These are phyloP conservation scores for Ivindomyrus marchei DNA, from an alignment of 2,113 vertebrate genomes.

Conservation along the genomic window DNA sequence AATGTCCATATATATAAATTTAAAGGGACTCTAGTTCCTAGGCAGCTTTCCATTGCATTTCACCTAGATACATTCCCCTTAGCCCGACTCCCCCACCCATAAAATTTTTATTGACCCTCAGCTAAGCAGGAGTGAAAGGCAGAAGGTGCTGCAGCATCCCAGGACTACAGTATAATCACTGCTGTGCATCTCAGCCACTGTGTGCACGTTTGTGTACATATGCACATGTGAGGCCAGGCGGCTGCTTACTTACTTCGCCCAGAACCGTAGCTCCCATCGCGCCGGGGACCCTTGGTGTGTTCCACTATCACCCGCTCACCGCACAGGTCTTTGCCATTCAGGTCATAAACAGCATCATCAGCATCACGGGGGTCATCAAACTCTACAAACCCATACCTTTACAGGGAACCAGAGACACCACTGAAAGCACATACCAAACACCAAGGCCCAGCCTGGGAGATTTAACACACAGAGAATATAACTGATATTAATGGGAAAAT, in stretches of 20 bases:
- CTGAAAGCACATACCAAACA: neutral
- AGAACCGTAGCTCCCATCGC: slow-evolving; percentile 78
- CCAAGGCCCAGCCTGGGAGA: neutral
- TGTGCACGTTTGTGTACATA: neutral
- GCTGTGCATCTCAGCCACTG: neutral
- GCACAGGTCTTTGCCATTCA: slow-evolving; percentile 93
- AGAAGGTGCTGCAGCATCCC: neutral
- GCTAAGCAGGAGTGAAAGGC: neutral
- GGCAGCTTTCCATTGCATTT: neutral
- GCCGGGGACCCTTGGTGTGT: slow-evolving; percentile 69
- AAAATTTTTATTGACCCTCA: neutral
- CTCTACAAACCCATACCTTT: slow-evolving; percentile 92
- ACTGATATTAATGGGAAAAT: neutral
- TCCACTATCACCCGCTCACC: slow-evolving; percentile 77
- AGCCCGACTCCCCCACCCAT: neutral
- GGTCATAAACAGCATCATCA: slow-evolving; percentile 91
- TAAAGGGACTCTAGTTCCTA: neutral
- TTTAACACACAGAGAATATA: neutral
- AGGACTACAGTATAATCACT: neutral
- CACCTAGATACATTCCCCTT: neutral
- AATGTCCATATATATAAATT: neutral
- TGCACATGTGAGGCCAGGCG: neutral
- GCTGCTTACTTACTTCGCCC: slow-evolving; percentile 77
- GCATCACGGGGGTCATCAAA: slow-evolving; percentile 93
- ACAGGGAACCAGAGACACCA: slow-evolving; percentile 2